Conservation (phyloP, 2,888 invertebrate genomes). For the Danaus chrysippus region DNA sequence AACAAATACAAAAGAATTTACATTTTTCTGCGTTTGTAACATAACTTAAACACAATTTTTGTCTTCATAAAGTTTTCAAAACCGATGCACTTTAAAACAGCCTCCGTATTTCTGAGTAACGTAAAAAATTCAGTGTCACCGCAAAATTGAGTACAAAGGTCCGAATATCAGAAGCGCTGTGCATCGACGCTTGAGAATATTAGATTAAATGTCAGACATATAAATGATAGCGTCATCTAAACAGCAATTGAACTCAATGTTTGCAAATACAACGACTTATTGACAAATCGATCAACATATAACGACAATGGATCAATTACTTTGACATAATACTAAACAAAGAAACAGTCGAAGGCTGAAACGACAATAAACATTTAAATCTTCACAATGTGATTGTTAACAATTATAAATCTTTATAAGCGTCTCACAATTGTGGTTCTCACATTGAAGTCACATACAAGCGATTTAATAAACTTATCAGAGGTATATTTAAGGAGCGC, state of each 20-base stretch:
- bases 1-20: too few species aligned
- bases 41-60: too few species aligned
- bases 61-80: too few species aligned
- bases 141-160: constrained; percentile 17
- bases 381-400: constrained; percentile 24
- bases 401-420: constrained; percentile 15
- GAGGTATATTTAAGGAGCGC: too few species aligned
- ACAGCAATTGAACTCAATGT: constrained; percentile 37
- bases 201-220: constrained; percentile 29
- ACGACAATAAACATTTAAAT: constrained; percentile 36
- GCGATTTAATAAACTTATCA: too few species aligned
- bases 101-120: too few species aligned
- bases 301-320: constrained; percentile 65
- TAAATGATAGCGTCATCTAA: constrained; percentile 39
- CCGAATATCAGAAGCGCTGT: constrained; percentile 20
- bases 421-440: not conserved
- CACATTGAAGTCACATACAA: too few species aligned
- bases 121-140: too few species aligned
- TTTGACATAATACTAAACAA: constrained; percentile 56
- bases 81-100: too few species aligned
- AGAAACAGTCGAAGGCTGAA: constrained; percentile 50
- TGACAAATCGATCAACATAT: constrained; percentile 49
- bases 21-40: too few species aligned
- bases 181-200: constrained; percentile 21
- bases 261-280: constrained; percentile 41